A percentile compares a stretch with the other conserved stretches of the same genome.
phyloP scores from a whole-genome alignment of 2,888 invertebrate genomes.

The Notodonta ziczac region DNA sequence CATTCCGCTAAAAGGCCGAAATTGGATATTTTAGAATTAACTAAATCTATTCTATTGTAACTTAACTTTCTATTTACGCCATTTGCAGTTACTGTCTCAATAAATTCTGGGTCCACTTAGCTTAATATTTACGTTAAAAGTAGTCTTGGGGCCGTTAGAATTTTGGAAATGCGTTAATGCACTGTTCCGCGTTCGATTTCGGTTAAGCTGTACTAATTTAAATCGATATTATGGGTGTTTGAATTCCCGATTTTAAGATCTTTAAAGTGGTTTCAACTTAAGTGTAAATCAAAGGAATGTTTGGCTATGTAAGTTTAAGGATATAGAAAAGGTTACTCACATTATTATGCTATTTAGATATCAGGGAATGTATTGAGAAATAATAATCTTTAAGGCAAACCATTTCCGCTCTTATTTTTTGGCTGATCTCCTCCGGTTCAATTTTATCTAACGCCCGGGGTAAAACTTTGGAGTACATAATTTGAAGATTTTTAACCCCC shows the following conservation, averaged over 20 bases:
- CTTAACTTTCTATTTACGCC: conserved; percentile 23
- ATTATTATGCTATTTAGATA: too few species aligned
- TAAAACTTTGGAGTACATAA: too few species aligned
- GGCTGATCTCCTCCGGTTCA: too few species aligned
- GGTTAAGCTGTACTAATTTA: conserved; percentile 36
- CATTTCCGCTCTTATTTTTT: too few species aligned
- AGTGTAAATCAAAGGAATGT: conserved; percentile 1
- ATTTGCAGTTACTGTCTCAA: conserved; percentile 27
- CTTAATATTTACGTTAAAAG: conserved; percentile 13
- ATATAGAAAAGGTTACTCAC: neutral
- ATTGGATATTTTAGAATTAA: conserved; percentile 27
- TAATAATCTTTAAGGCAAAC: too few species aligned
- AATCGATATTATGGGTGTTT: conserved; percentile 32
- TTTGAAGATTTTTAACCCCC: too few species aligned
- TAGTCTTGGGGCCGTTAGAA: conserved; percentile 15
- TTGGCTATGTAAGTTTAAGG: neutral
- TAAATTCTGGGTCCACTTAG: conserved; percentile 28
- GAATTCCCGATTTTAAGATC: conserved; percentile 20
- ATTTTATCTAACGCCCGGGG: too few species aligned
- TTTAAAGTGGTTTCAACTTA: neutral
- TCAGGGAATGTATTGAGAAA: too few species aligned
- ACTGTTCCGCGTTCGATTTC: conserved; percentile 19
- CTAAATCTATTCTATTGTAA: conserved; percentile 19
- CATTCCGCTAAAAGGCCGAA: conserved; percentile 13
- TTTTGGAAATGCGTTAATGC: conserved; percentile 21